Evolutionary conservation across 2,888 invertebrate species (phyloP).

Genomic region (Drosophila kuntzei): DNA sequence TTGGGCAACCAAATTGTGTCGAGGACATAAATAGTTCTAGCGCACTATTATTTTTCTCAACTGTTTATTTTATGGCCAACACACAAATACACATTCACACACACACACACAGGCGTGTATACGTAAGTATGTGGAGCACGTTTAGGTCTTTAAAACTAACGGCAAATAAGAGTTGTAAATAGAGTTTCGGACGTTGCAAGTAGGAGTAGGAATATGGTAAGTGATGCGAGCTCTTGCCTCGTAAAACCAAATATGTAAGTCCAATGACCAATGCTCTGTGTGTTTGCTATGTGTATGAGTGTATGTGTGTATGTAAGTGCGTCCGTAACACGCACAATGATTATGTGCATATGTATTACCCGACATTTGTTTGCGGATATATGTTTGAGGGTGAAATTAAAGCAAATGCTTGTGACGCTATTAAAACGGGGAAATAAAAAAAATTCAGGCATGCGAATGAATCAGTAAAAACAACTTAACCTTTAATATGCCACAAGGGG

Average conservation of each 20-base stretch:
- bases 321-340: conserved; percentile 60
- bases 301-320: conserved; percentile 31
- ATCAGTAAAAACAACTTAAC: conserved; percentile 35
- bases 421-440: conserved; percentile 62
- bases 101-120: background rate
- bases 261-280: conserved; percentile 36
- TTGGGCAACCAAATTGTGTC: conserved; percentile 17
- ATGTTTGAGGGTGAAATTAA: conserved; percentile 49
- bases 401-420: conserved; percentile 59
- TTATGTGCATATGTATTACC: conserved; percentile 36
- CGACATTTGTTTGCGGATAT: conserved; percentile 29
- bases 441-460: conserved; percentile 63
- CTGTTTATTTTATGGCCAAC: conserved; percentile 54
- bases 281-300: background rate
- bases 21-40: conserved; percentile 53
- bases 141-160: conserved; percentile 76
- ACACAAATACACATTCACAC: conserved; percentile 1
- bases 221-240: conserved; percentile 55
- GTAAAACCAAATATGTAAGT: conserved; percentile 51
- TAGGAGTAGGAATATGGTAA: conserved; percentile 39
- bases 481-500: conserved; percentile 22
- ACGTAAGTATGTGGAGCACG: conserved; percentile 48
- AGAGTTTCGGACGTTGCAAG: conserved; percentile 48
- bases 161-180: conserved; percentile 72
- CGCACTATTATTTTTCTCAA: conserved; percentile 43